Base-by-base conservation (phyloP, 2,113 vertebrate species). In the Acanthisitta chloris region DNA sequence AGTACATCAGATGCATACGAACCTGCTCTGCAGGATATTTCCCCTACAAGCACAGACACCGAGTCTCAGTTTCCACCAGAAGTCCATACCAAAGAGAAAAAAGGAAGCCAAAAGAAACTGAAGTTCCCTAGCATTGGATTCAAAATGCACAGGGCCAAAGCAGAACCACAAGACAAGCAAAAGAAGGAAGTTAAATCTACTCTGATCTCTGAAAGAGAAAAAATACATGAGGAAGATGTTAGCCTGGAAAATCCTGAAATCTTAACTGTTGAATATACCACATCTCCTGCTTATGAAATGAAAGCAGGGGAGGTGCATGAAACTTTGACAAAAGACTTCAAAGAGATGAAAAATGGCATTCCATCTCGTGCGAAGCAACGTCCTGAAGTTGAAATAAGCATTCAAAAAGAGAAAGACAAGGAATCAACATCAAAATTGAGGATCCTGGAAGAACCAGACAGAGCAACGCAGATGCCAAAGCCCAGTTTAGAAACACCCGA, bases 1-100 rank as follows among this genome's bases (percentile, higher is more conserved):
- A 98, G 98, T 72, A 98, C 98, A 17, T 98, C 98, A 4, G 98
- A 98, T 88, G 98, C 98, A 28, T 90, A 90, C 5, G 98, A 98
- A 23, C 58, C 58, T 48, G 93, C 91, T 21, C 16, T 49, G 9
- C 90, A 82, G 5, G 97, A 97, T 11, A 26, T 93, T 34, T 98
- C 97, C 6, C 97, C 97, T 51, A 97, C 96, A 8, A 96, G 97
- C 83, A 97, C 98, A 4, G 98, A 98, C 72, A 97, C 96, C 0
- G 98, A 98, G 83, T 93, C 93, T 77, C 96, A 88, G 55, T 91
- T 74, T 49, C 90, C 92, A 4, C 74, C 84, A 9, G 97, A 97
- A 46, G 58, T 33, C 14, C 88, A 76, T 19, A 74, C 25, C 34
- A 92, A 80, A 45, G 64, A 55, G 19, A 96, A 94, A 34, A 69